phyloP scores from a whole-genome alignment of 2,797 vertebrate species.

The Coregonus ussuriensis region DNA sequence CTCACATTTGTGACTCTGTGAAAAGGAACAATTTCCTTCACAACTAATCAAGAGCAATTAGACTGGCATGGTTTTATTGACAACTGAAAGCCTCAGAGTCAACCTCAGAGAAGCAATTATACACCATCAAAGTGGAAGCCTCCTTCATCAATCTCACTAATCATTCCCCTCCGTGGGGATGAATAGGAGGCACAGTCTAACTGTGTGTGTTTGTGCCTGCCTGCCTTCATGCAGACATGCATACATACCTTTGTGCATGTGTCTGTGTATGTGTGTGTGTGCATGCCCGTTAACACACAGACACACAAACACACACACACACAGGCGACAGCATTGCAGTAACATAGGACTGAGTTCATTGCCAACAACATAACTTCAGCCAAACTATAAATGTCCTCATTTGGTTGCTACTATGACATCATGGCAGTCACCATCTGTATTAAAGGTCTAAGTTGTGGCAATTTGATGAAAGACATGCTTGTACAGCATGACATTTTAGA shows the following conservation, averaged over 20 bases:
- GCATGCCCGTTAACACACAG: not conserved
- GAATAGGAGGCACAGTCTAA: not conserved
- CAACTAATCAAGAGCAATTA: slow-evolving; percentile 14
- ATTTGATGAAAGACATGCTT: slow-evolving; percentile 71
- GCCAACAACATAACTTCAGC: not conserved
- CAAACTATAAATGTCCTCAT: slow-evolving; percentile 6
- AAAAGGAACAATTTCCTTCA: slow-evolving; percentile 6
- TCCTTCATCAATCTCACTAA: slow-evolving; percentile 2
- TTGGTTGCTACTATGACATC: slow-evolving; percentile 15
- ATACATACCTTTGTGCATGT: slow-evolving; percentile 3
- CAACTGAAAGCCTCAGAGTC: slow-evolving; percentile 9
- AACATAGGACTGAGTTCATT: not conserved
- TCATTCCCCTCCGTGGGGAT: not conserved
- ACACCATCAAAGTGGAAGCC: not conserved
- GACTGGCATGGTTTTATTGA: slow-evolving; percentile 9
- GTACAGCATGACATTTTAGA: slow-evolving; percentile 70
- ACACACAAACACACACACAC: slow-evolving; percentile 7
- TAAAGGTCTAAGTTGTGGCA: slow-evolving; percentile 64
- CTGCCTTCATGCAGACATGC: not conserved
- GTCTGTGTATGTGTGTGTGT: slow-evolving; percentile 2
- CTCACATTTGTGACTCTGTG: not conserved
- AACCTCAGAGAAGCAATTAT: slow-evolving; percentile 10
- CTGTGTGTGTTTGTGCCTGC: not conserved
- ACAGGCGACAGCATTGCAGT: not conserved
- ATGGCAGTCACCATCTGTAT: slow-evolving; percentile 54